Conservation (phyloP, 2,113 vertebrate genomes). For the Connochaetes taurinus region DNA sequence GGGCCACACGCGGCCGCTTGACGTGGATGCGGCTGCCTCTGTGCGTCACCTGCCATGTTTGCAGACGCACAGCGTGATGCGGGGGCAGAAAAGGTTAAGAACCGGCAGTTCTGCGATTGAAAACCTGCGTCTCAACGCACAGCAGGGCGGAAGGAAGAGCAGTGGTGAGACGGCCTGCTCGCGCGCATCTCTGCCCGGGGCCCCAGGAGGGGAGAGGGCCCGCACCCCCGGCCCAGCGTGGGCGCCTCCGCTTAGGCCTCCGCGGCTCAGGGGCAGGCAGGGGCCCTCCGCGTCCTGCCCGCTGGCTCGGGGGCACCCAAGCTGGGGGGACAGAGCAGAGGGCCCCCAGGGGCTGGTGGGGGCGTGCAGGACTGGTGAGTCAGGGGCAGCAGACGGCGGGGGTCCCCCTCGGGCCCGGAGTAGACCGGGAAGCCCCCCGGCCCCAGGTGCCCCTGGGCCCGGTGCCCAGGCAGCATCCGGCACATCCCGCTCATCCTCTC, state of each 20-base stretch:
- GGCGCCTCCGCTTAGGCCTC: not conserved
- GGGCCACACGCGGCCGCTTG: not conserved
- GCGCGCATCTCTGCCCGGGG: accelerated
- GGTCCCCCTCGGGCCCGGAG: accelerated
- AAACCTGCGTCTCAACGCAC: accelerated
- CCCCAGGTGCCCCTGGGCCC: not conserved
- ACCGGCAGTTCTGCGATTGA: accelerated
- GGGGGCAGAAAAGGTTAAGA: not conserved
- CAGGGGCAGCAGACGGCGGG: accelerated
- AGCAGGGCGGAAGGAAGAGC: not conserved
- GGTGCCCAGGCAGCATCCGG: not conserved
- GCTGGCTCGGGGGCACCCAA: not conserved
- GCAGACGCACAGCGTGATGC: accelerated
- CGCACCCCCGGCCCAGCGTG: accelerated
- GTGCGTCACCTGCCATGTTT: accelerated
- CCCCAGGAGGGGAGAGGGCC: not conserved
- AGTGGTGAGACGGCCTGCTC: not conserved
- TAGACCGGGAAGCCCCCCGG: not conserved
- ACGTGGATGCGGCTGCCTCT: not conserved
- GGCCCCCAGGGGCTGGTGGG: not conserved
- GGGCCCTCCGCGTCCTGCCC: not conserved
- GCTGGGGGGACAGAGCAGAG: not conserved
- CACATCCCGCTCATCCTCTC: too few species aligned
- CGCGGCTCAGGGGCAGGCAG: accelerated
- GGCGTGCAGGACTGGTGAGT: not conserved